Conservation (phyloP, 1,140 invertebrate genomes). For the Steinernema khuongi region DNA sequence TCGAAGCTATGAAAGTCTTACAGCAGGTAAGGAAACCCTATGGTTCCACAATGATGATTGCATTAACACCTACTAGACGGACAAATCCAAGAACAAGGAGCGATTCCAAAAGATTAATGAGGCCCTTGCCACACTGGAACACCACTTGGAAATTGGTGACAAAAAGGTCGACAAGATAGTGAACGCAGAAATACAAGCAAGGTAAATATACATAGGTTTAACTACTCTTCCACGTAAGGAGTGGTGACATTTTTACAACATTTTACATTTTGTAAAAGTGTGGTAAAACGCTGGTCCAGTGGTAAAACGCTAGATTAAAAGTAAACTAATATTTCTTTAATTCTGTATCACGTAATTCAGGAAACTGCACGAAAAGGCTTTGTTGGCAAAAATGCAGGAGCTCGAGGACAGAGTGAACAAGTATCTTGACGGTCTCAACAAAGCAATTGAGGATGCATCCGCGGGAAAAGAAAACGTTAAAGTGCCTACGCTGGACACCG, state of each 20-base stretch:
- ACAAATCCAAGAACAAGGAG: slow-evolving; percentile 51
- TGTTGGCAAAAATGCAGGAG: slow-evolving; percentile 47
- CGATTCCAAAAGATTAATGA: slow-evolving; percentile 53
- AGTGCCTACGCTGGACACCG: slow-evolving; percentile 48
- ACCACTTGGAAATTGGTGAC: slow-evolving; percentile 51
- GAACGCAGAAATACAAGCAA: slow-evolving; percentile 51
- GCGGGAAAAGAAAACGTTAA: slow-evolving; percentile 51
- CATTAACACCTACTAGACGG: slow-evolving; percentile 39
- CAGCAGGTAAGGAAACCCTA: slow-evolving; percentile 9
- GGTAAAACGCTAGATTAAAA: slow-evolving; percentile 15
- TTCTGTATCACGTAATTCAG: too few relatives aligned
- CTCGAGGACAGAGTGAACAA: slow-evolving; percentile 44
- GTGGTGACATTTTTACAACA: not conserved
- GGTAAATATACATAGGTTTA: slow-evolving; percentile 32
- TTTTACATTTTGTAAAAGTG: slow-evolving; percentile 27
- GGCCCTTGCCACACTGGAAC: slow-evolving; percentile 48
- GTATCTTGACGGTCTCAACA: slow-evolving; percentile 45
- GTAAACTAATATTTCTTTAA: too few relatives aligned
- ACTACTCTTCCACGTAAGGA: not conserved
- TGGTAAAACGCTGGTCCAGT: not conserved
- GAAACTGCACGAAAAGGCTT: slow-evolving; percentile 55
- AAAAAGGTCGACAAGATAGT: slow-evolving; percentile 53
- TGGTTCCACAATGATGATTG: slow-evolving; percentile 2
- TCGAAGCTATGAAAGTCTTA: slow-evolving; percentile 1
- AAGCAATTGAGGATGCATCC: slow-evolving; percentile 48